Base-by-base conservation (phyloP, 2,113 vertebrate genomes). In the Phocoena phocoena region DNA sequence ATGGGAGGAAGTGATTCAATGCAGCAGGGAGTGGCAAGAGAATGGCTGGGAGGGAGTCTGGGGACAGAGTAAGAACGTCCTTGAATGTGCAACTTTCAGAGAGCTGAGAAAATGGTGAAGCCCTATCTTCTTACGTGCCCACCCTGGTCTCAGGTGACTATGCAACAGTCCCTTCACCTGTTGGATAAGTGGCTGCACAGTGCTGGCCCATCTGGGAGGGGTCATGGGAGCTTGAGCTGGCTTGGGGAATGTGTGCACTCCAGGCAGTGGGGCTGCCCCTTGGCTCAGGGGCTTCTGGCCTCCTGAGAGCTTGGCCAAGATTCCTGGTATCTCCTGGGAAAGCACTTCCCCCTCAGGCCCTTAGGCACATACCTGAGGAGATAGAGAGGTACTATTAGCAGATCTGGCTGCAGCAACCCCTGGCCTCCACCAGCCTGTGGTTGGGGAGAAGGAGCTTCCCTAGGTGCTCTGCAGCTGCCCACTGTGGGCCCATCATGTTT, bases 401-500 rank as follows among this genome's bases (percentile, higher is more conserved):
- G 53, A 70, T 10, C 60, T 53, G 71, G 50, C 63, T 70, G 25
- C 41, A 58, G 65, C 25, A 41, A 70, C 5, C 50, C 9, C 38
- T n/a, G 38, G 5, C 65, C 33, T 58, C 73, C 41, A 11, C 50
- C 17, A 70, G 73, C 38, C 38, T 13, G 18, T 50, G 13, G 38
- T 0, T 88, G 53, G 60, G n/a, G 26, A 76, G 33, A 28, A 79
- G 38, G 17, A 5, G 36, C 28, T 47, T 65, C 20, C 26, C 10
- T n/a, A 2, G 20, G 28, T 53, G 20, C 47, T 55, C 47, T 67
- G 33, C n/a, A 55, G 62, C 25, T 31, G 41, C 26, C 47, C 8
- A 2, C 65, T 28, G 3, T 33, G 70, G 44, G 65, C 33, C 63
- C 65, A n/a, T 20, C 0, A 0, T 20, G 36, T 20, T 31, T 12